Evolutionary conservation across 2,113 vertebrate genomes (phyloP), one percentile per base, ranked within the genome.

Genomic region (Recurvirostra avosetta): DNA sequence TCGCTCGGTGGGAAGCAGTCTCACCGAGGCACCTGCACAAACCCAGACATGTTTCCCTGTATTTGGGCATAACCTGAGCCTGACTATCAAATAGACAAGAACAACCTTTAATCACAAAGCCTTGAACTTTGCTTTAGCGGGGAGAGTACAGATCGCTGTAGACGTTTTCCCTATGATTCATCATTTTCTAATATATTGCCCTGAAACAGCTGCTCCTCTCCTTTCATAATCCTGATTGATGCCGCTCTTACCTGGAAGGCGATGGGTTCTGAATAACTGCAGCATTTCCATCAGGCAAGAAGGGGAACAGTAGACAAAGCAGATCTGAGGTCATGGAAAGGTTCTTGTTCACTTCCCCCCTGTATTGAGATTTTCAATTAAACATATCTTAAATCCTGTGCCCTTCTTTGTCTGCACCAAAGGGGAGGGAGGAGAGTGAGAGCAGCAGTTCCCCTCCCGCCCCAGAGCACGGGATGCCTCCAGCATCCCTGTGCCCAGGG

Each of bases 361-460:
- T 4, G 1, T 0, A 5, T 1, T 12, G 62, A 56, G 66, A 62
- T 32, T 41, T 25, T 45, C 63, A 11, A 34, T 72, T 71, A 34
- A 72, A 41, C 0, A 0, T 4, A 1, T n/a, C 66, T 90, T 75
- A 43, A 68, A 68, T 7, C 81, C 36, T 4, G 9, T 5, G 23
- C 41, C 22, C 76, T 47, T 36, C 47, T 65, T 26, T 5, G 16
- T 18, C n/a, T 11, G 50, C 40, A 17, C 26, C 6, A 7, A 12
- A 32, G n/a, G 22, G 12, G 16, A 43, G 26, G 38, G 61, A 40
- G n/a, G 26, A 14, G 25, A 49, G 29, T 0, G 4, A 20, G 50
- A 40, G 34, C 41, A 40, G 45, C 13, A 2, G 32, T 8, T 74
- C 50, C 7, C 4, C 9, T 29, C 65, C 70, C 5, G 0, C 12